These are phyloP conservation scores for Drosophila pandora DNA, from an alignment of 1,140 invertebrate genomes.

Conservation along the genomic window DNA sequence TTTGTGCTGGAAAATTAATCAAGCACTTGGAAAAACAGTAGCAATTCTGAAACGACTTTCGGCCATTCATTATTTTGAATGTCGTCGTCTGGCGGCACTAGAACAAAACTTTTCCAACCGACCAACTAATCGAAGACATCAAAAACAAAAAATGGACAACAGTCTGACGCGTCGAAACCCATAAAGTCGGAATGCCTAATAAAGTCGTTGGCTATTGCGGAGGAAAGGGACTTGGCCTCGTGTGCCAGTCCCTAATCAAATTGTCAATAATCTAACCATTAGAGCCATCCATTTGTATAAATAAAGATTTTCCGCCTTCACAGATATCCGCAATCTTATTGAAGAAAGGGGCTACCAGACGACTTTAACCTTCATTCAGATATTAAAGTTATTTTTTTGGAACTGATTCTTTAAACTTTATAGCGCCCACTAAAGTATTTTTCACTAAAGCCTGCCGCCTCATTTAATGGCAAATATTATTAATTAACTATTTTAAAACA, in stretches of 20 bases:
- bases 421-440: no score
- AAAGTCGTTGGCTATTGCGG: constrained; percentile 14
- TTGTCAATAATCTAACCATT: constrained; percentile 1
- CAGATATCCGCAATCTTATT: background rate
- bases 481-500: background rate
- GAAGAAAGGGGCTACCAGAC: no score
- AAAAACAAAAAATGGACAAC: constrained; percentile 17
- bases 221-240: background rate
- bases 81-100: constrained; percentile 19
- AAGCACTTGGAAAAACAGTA: constrained; percentile 41
- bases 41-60: constrained; percentile 30
- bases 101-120: constrained; percentile 22
- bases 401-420: no score
- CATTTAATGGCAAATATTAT: background rate
- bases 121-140: constrained; percentile 34
- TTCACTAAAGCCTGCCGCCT: no score
- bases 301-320: background rate
- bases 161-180: constrained; percentile 4
- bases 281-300: background rate
- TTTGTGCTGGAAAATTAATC: constrained; percentile 65
- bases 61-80: constrained; percentile 60
- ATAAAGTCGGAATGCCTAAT: constrained; percentile 17
- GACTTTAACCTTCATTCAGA: background rate
- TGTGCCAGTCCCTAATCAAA: background rate
- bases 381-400: background rate